Evolutionary conservation across 2,113 vertebrate species (phyloP).

Genomic region (Paralichthys olivaceus): DNA sequence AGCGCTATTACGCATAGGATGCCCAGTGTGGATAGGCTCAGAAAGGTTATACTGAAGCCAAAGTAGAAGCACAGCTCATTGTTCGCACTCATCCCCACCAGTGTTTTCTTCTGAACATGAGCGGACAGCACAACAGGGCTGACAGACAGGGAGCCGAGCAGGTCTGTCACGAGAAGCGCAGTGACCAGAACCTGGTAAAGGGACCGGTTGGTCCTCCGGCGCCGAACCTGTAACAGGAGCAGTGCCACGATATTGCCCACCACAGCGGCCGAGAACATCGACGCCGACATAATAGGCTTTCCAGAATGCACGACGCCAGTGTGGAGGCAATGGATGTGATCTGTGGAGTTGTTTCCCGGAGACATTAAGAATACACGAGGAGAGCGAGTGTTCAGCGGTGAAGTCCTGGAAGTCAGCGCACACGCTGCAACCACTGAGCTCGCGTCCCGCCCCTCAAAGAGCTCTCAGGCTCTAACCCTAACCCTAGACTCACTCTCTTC

Average conservation of each 20-base stretch:
- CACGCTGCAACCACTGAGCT: too few relatives aligned
- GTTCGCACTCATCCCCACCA: conserved; percentile 30
- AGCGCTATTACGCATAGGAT: conserved; percentile 87
- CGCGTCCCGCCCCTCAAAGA: too few relatives aligned
- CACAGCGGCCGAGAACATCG: conserved; percentile 83
- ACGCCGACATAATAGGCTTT: conserved; percentile 67
- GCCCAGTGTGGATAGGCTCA: conserved; percentile 83
- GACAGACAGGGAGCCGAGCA: conserved; percentile 81
- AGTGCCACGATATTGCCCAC: conserved; percentile 84
- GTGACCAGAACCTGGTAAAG: conserved; percentile 83
- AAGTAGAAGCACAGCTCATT: conserved; percentile 76
- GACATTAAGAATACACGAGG: too few relatives aligned
- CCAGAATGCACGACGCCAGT: conserved; percentile 54
- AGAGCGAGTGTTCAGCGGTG: too few relatives aligned
- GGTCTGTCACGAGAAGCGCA: conserved; percentile 83
- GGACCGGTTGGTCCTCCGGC: conserved; percentile 42
- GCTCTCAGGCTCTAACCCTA: too few relatives aligned
- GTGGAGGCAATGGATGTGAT: accelerated
- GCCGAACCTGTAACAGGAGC: conserved; percentile 77
- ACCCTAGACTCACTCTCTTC: too few relatives aligned
- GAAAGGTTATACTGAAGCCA: conserved; percentile 84
- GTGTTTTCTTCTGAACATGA: conserved; percentile 70
- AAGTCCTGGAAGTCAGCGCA: too few relatives aligned
- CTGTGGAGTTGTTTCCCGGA: too few relatives aligned
- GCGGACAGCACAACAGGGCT: conserved; percentile 83